These are phyloP conservation scores for Microcebus tavaratra DNA, from an alignment of 2,113 vertebrate genomes.

Conservation along the genomic window DNA sequence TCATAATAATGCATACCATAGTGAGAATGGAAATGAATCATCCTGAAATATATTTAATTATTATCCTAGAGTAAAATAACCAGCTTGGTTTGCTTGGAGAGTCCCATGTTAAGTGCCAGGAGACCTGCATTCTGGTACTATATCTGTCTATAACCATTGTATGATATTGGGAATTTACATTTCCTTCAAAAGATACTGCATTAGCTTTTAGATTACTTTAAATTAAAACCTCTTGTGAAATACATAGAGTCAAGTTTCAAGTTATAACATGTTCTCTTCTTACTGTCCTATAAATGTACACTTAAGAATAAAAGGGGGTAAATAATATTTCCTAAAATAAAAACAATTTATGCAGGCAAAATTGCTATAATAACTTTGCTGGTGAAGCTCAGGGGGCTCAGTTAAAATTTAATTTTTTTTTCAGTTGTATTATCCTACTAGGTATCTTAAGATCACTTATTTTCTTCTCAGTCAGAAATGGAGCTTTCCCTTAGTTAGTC, in stretches of 20 bases:
- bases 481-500: neutral
- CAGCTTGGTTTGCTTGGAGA: neutral
- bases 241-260: neutral
- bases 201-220: conserved; percentile 40
- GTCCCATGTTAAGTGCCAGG: neutral
- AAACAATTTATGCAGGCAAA: conserved; percentile 7
- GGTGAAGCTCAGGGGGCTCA: neutral
- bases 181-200: neutral
- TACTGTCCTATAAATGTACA: neutral
- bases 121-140: neutral
- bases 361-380: neutral
- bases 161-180: neutral
- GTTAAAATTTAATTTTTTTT: neutral
- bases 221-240: conserved; percentile 29
- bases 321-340: neutral
- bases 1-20: neutral
- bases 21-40: neutral
- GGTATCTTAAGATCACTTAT: neutral
- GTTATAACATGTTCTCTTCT: neutral
- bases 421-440: neutral
- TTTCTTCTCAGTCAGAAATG: neutral
- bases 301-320: neutral
- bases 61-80: neutral
- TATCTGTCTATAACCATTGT: neutral
- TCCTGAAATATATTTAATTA: conserved; percentile 20